Evolutionary conservation across 1,140 invertebrate genomes (phyloP).

Genomic region (Penaeus indicus): DNA sequence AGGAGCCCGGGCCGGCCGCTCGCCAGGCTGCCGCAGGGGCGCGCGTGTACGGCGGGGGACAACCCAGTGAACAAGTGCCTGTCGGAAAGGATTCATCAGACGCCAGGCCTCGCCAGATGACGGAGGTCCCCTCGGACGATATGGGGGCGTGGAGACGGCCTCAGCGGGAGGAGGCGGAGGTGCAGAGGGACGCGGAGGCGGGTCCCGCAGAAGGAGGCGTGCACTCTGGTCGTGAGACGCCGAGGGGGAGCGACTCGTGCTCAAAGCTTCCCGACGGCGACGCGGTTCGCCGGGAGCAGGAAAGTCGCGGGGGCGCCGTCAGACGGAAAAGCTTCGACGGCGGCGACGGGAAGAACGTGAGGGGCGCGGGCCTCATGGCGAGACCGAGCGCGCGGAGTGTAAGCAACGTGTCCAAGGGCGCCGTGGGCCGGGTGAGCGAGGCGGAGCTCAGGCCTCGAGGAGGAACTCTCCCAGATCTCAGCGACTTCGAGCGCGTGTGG

Average conservation of each 20-base stretch:
- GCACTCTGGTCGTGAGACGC: too few relatives aligned
- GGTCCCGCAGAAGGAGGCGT: too few relatives aligned
- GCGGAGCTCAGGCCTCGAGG: neutral
- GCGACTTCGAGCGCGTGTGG: slow-evolving; percentile 57
- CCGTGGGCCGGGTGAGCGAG: slow-evolving; percentile 26
- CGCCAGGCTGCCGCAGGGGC: neutral
- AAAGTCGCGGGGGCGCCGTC: slow-evolving; percentile 5
- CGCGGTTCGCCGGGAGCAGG: slow-evolving; percentile 1
- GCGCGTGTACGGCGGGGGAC: slow-evolving; percentile 26
- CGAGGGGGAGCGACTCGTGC: neutral
- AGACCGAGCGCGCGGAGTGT: neutral
- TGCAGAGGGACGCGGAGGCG: too few relatives aligned
- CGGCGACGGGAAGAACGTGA: neutral
- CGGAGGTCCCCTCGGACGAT: too few relatives aligned
- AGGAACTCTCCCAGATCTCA: slow-evolving; percentile 46
- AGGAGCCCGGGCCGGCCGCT: neutral
- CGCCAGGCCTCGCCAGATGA: too few relatives aligned
- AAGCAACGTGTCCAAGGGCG: neutral
- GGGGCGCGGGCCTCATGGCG: neutral
- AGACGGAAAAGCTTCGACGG: slow-evolving; percentile 24
- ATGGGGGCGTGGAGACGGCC: too few relatives aligned
- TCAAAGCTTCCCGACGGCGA: neutral
- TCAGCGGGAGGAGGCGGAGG: too few relatives aligned
- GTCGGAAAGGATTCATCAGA: too few relatives aligned
- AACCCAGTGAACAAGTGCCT: neutral